A percentile compares a stretch with the other conserved stretches of the same genome.
Conservation (phyloP, 2,113 vertebrate species). For the Phasianus colchicus region DNA sequence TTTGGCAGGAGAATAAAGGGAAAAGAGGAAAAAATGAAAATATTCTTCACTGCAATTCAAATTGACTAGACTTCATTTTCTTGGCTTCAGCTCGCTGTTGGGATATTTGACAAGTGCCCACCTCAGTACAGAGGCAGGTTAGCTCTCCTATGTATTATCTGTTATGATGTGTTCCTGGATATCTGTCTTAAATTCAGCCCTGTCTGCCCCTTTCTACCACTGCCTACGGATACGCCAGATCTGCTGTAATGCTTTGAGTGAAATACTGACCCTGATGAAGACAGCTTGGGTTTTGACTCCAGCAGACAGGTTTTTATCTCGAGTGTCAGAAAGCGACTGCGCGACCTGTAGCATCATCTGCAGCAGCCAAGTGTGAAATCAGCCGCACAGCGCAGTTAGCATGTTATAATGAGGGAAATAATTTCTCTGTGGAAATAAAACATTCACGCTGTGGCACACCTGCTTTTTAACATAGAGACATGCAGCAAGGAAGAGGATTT, state of each 20-base stretch:
- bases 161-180: background rate
- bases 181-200: background rate
- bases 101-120: background rate
- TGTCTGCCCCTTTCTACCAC: background rate
- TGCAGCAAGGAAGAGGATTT: background rate
- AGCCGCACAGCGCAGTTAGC: background rate
- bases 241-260: background rate
- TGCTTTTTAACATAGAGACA: background rate
- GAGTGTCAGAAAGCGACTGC: background rate
- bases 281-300: background rate
- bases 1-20: background rate
- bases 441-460: background rate
- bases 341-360: conserved; percentile 20
- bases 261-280: background rate
- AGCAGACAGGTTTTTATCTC: conserved; percentile 8
- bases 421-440: conserved; percentile 42
- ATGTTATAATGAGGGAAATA: background rate
- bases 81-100: background rate
- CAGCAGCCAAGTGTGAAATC: conserved; percentile 39
- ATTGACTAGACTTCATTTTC: background rate
- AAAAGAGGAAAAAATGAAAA: background rate
- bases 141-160: background rate
- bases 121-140: background rate
- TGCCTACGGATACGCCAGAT: background rate
- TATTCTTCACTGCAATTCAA: background rate